Evolutionary conservation across 2,113 vertebrate genomes (phyloP).

Genomic region (Hippocampus comes): DNA sequence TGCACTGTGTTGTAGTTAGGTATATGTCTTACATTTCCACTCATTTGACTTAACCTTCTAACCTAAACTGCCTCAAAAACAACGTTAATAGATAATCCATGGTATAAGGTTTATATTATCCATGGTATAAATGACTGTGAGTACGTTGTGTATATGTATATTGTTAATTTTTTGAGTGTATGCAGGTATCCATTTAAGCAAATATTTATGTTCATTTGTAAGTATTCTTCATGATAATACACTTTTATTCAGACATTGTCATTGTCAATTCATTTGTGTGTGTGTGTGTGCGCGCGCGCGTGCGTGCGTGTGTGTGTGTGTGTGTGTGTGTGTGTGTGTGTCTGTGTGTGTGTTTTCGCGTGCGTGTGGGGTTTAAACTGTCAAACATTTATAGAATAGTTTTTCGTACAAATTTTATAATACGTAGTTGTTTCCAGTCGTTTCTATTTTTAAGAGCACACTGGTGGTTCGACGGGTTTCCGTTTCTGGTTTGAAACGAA

Average conservation of each 20-base stretch:
- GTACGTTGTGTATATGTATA: constrained; percentile 49
- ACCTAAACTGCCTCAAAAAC: constrained; percentile 63
- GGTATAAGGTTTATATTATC: constrained; percentile 43
- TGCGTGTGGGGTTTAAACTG: background rate
- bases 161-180: constrained; percentile 50
- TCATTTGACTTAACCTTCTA: constrained; percentile 39
- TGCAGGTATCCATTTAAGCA: constrained; percentile 20
- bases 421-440: constrained; percentile 14
- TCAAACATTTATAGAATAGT: too few species aligned
- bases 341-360: constrained; percentile 3
- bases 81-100: constrained; percentile 46
- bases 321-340: too few species aligned
- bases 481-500: background rate
- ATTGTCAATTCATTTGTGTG: background rate
- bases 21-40: constrained; percentile 26
- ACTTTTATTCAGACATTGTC: constrained; percentile 50
- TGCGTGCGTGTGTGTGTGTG: too few species aligned
- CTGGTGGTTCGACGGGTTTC: background rate
- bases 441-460: constrained; percentile 33
- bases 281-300: too few species aligned
- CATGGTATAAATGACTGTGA: constrained; percentile 67
- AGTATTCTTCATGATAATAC: constrained; percentile 28
- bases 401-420: constrained; percentile 7
- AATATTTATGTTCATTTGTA: constrained; percentile 33
- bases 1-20: constrained; percentile 60